Evolutionary conservation across 2,113 vertebrate genomes (phyloP), one percentile per base, ranked within the genome.

Genomic region (Bungarus multicinctus): DNA sequence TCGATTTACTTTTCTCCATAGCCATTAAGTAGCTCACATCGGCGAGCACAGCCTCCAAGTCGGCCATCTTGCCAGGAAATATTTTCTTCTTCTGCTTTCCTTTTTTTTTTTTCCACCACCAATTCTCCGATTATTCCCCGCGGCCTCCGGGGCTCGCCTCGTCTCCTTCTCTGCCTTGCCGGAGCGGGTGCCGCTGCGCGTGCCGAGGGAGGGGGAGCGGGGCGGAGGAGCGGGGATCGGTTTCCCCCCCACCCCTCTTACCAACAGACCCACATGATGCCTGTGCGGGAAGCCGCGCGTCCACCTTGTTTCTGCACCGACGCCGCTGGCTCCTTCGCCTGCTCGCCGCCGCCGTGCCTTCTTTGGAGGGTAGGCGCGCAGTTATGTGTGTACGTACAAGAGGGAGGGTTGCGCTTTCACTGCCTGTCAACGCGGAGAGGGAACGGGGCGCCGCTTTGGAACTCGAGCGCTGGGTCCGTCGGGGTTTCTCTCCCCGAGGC

Each of bases 21-120:
- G 97, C 97, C 97, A 98, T 98, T 97, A 98, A 97, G 97, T 98
- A 98, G 95, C 97, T 98, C 96, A 98, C 97, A 89, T 98, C 97
- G 91, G 97, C 97, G 96, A 98, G 97, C 96, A 98, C 97, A 91
- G 97, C 97, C 95, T 98, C 97, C 96, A 98, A 96, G 97, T 97
- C 97, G 95, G 97, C 97, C 97, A 98, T 98, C 96, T 97, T 97
- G 97, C 94, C 96, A 95, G 91, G 85, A 90, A 93, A 64, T 52
- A 45, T 87, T 87, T 60, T 69, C 88, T 85, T 39, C 88, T 57
- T 90, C 89, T 87, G 89, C 89, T 87, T 69, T 87, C 85, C 34
- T 45, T 89, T 55, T 54, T 9, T 50, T 50, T 9, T 8, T 47
- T 89, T 34, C 25, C 88, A 85, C 69, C 85, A 39, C 57, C 88